Evolutionary conservation across 2,888 invertebrate genomes (phyloP), one percentile per base, ranked within the genome.

Genomic region (Allacma fusca): DNA sequence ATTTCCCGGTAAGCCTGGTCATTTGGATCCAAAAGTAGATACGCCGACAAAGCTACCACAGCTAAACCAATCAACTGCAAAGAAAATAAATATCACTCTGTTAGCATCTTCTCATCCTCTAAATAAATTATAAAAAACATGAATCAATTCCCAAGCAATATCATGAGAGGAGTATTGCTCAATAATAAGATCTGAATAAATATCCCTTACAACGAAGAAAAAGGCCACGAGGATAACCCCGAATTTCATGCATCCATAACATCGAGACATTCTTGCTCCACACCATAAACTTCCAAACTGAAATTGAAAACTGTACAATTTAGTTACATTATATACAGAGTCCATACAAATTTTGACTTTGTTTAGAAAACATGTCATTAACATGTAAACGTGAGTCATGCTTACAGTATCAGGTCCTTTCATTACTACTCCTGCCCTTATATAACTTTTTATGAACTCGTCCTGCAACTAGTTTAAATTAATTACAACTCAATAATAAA

Each of bases 221-320:
- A 83, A 77, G n/a, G 83, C 81, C 50, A 83, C 80, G 59, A 83
- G 81, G 26, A 83, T 79, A 73, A 83, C 82, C 16, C 82, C 82
- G 80, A 82, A 82, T 69, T 83, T 83, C 82, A 83, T 83, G 73
- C 82, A 83, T 19, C 81, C 81, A 76, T 82, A 80, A 50, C 81
- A 83, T 28, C 79, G 78, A 77, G 80, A 79, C 82, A 83, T 82
- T 16, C 62, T 77, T 29, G 1, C 72, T 34, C 13, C 19, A 21
- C 1, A 29, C n/a, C 68, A 68, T 34, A 9, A 23, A 68, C n/a
- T 50, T 26, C 43, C 68, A 4, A 62, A 2, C 62, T 62, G 62
- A 19, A 24, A 62, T 62, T 62, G 2, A n/a, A 50, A 50, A 50
- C 16, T 16, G 16, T n/a, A 50, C 1, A 50, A 12, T 50, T 34